Conservation (phyloP, 2,888 invertebrate genomes). For the Neoitamus cyanurus region DNA sequence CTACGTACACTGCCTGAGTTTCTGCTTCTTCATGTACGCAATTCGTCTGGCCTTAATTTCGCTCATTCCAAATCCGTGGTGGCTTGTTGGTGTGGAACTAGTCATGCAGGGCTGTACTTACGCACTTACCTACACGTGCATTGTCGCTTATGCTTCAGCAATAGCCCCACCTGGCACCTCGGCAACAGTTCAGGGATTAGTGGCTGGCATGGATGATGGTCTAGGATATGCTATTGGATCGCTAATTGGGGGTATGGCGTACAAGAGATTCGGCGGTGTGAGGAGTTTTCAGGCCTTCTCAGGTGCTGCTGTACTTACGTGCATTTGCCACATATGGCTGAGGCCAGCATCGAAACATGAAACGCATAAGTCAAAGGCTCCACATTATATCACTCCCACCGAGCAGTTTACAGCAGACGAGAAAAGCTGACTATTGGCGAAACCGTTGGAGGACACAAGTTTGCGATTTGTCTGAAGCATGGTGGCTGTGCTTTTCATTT, state of each 20-base stretch:
- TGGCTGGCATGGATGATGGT: constrained; percentile 90
- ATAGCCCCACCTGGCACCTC: constrained; percentile 79
- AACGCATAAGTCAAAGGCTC: constrained; percentile 21
- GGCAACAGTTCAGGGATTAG: constrained; percentile 86
- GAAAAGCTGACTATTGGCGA: neutral
- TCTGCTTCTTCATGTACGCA: constrained; percentile 82
- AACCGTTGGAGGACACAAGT: neutral
- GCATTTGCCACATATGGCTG: constrained; percentile 62
- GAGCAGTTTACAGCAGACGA: constrained; percentile 48
- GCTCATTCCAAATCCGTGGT: constrained; percentile 83
- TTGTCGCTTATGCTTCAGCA: constrained; percentile 77
- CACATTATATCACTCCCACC: constrained; percentile 46
- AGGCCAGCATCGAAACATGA: constrained; percentile 62
- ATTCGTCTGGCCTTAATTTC: constrained; percentile 81
- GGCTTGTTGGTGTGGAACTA: constrained; percentile 81
- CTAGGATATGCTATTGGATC: constrained; percentile 83
- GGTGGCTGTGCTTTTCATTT: no score
- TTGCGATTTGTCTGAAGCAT: neutral
- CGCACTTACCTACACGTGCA: constrained; percentile 84
- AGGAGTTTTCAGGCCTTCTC: constrained; percentile 69
- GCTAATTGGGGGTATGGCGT: constrained; percentile 77
- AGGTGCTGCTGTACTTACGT: constrained; percentile 60
- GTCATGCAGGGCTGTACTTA: constrained; percentile 88
- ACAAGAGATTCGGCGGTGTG: constrained; percentile 73
- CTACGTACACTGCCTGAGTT: constrained; percentile 79